Evolutionary conservation across 2,113 vertebrate species (phyloP).

Genomic region (Lepus europaeus): DNA sequence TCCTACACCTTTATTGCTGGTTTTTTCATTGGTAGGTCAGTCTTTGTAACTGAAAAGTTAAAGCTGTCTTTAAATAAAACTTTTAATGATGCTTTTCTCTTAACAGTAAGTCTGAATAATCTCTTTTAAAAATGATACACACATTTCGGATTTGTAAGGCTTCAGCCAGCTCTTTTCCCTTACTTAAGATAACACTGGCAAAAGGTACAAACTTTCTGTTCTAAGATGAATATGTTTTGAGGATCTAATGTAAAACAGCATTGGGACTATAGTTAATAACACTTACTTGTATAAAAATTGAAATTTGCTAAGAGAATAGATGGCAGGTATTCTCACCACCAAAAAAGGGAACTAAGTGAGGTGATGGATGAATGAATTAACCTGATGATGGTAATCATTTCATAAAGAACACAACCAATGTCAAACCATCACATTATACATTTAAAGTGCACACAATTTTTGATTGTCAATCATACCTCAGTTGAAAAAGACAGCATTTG

Average conservation of each 20-base stretch:
- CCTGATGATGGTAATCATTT: not conserved
- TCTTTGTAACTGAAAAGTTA: constrained; percentile 61
- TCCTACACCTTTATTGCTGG: not conserved
- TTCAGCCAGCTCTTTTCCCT: not conserved
- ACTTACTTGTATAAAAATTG: not conserved
- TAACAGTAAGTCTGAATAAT: not conserved
- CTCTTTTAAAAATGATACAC: not conserved
- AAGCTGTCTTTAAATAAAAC: not conserved
- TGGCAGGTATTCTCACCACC: not conserved
- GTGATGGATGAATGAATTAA: not conserved
- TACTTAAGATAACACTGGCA: constrained; percentile 17
- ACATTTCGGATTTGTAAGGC: constrained; percentile 15
- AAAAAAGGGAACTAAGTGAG: not conserved
- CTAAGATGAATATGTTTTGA: not conserved
- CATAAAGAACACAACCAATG: not conserved
- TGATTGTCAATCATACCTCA: not conserved
- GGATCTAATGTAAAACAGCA: not conserved
- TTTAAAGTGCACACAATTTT: not conserved
- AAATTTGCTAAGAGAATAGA: not conserved
- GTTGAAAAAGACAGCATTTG: not conserved
- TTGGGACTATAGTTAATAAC: not conserved
- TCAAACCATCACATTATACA: not conserved
- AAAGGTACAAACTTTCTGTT: constrained; percentile 4
- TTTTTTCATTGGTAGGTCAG: constrained; percentile 50
- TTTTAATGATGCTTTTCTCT: constrained; percentile 5